Conservation (phyloP, 2,888 invertebrate genomes). For the Hirudinaria manillensis region DNA sequence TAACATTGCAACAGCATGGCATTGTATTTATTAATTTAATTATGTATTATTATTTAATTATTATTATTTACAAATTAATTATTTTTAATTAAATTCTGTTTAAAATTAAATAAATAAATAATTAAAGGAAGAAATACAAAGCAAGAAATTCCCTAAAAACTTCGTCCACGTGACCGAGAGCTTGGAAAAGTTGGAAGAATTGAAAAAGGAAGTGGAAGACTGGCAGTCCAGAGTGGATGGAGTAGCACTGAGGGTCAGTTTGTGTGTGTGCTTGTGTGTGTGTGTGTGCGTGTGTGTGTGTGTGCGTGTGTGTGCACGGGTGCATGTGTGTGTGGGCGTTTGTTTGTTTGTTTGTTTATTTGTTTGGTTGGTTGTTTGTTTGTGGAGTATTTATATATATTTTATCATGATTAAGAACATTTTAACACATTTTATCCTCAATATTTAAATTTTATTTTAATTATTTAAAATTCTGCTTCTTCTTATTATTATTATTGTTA, state of each 20-base stretch:
- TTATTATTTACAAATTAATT: background rate
- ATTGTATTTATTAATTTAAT: background rate
- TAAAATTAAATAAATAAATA: background rate
- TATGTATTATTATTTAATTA: background rate
- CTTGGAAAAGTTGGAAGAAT: background rate
- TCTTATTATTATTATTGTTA: background rate
- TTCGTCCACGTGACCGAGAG: slow-evolving; percentile 4
- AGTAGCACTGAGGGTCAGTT: background rate
- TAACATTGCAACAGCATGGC: too few relatives aligned
- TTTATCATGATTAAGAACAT: background rate
- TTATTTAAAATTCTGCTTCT: background rate
- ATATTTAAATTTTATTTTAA: background rate
- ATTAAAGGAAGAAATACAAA: background rate
- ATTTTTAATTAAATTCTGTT: background rate
- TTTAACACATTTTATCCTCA: background rate
- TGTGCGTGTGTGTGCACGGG: too few relatives aligned
- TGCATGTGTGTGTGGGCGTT: too few relatives aligned
- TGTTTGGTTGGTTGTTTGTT: too few relatives aligned
- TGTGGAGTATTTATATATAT: background rate
- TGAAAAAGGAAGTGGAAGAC: background rate
- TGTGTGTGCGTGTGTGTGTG: too few relatives aligned
- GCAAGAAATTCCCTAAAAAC: slow-evolving; percentile 4
- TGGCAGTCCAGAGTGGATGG: slow-evolving; percentile 2
- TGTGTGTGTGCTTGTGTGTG: background rate
- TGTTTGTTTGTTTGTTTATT: too few relatives aligned